Evolutionary conservation across 2,113 vertebrate species (phyloP).

Genomic region (Kryptolebias marmoratus): DNA sequence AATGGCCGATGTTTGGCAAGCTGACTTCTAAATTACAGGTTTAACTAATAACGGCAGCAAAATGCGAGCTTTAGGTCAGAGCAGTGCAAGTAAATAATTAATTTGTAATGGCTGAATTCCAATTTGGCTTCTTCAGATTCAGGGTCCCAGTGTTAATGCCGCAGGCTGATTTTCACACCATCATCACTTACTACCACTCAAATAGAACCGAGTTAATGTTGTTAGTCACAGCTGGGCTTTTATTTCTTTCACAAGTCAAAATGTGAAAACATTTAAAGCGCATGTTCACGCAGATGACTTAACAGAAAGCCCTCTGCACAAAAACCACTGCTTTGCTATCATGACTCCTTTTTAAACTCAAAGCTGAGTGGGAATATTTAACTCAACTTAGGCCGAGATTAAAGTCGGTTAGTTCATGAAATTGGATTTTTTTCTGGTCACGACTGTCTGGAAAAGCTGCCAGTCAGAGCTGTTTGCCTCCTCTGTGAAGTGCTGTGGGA

Average conservation of each 20-base stretch:
- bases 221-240: conserved; percentile 10
- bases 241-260: not conserved
- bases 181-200: not conserved
- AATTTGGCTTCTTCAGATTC: not conserved
- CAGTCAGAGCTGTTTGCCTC: too few species aligned
- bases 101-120: not conserved
- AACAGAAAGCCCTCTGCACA: not conserved
- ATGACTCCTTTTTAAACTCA: too few species aligned
- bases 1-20: not conserved
- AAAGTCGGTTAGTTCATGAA: not conserved
- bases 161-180: not conserved
- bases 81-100: conserved; percentile 2
- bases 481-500: too few species aligned
- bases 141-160: not conserved
- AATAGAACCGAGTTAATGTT: not conserved
- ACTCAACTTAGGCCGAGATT: not conserved
- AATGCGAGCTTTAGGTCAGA: not conserved
- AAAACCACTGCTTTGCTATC: not conserved
- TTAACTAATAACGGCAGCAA: not conserved
- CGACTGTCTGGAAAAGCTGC: not conserved
- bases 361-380: not conserved
- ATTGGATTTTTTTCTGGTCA: not conserved
- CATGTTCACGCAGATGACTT: not conserved
- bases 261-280: not conserved
- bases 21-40: not conserved